Base-by-base conservation (phyloP, 2,113 vertebrate genomes). In the Rattus rattus region DNA sequence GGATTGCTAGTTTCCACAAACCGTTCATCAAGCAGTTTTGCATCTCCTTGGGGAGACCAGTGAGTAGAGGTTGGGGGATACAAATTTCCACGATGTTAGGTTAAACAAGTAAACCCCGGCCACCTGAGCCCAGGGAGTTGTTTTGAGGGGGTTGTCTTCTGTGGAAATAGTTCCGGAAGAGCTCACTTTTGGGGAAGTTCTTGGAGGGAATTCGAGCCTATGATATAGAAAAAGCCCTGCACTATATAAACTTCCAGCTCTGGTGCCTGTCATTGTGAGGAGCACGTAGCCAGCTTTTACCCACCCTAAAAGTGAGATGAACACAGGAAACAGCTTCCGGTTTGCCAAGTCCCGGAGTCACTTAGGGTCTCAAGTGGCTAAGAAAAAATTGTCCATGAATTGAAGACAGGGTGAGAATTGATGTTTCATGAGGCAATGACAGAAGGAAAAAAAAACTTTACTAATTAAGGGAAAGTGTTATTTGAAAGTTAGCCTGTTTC, bases 331-430 rank as follows among this genome's bases (percentile, higher is more conserved):
- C 30, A 3, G 54, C 90, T 96, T 91, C 24, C 69, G 11, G 67
- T 91, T 80, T 97, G 49, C 70, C 19, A 33, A 86, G 26, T 94
- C 11, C 33, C 16, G 33, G 59, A 52, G 56, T 88, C 65, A 43
- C 61, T 91, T 79, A 65, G 52, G 3, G 11, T 43, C 65, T 94
- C 65, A 36, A 59, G 52, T 92, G 52, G n/a, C 43, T 17, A 8
- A 12, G 33, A 94, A 91, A 59, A 33, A 28, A 85, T 10, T 16
- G 56, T 22, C 36, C 84, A 43, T n/a, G 59, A 89, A 85, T 28
- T 77, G 63, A 73, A 92, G 83, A 79, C 69, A 91, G 81, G 36
- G 33, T 22, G 61, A 65, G 49, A 96, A 73, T 89, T 63, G 73
- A 79, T 63, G 75, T 95, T 20, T 92, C 67, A 61, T 33, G 72